Evolutionary conservation across 2,113 vertebrate species (phyloP).

Genomic region (Myiagra hebetior): DNA sequence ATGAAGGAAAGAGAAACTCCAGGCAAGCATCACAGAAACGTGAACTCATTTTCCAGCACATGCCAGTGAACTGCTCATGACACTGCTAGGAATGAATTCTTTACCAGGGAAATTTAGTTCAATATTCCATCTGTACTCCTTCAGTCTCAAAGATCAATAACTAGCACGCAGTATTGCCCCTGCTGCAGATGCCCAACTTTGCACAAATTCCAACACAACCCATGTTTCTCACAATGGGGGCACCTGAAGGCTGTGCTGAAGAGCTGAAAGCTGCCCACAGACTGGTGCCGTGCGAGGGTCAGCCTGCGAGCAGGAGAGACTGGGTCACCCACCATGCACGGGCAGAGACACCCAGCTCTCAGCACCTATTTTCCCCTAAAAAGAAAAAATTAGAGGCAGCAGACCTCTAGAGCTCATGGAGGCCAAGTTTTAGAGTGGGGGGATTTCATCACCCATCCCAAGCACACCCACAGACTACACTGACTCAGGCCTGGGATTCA

Average conservation of each 20-base stretch:
- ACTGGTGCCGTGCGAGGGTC: accelerated
- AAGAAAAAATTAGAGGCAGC: background rate
- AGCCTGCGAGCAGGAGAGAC: accelerated
- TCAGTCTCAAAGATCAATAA: background rate
- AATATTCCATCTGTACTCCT: background rate
- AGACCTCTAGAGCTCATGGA: background rate
- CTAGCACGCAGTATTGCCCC: accelerated
- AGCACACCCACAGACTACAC: accelerated
- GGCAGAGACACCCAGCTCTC: background rate
- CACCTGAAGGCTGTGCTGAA: background rate
- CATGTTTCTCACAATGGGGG: accelerated
- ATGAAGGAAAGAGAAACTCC: background rate
- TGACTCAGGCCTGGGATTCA: background rate
- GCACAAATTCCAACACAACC: accelerated
- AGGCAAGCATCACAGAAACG: background rate
- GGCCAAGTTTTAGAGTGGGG: accelerated
- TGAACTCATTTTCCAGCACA: background rate
- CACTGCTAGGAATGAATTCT: background rate
- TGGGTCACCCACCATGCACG: accelerated
- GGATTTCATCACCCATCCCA: background rate
- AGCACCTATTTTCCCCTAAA: background rate
- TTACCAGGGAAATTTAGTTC: background rate
- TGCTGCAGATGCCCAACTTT: background rate
- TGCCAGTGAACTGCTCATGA: background rate
- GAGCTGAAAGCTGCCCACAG: accelerated